Evolutionary conservation across 2,888 invertebrate genomes (phyloP).

Genomic region (Cephalotes varians): DNA sequence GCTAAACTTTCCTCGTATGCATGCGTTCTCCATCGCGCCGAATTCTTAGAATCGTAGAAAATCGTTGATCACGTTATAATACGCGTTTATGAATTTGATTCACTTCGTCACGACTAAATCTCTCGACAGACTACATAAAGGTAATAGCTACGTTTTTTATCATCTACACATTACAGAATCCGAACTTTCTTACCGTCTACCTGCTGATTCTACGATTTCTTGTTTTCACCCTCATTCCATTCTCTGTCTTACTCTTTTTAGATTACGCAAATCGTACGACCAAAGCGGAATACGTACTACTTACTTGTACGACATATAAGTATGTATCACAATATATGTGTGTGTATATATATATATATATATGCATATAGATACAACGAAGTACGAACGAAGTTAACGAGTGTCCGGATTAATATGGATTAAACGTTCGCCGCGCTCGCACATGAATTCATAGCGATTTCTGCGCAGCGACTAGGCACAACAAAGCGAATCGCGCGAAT

Average conservation of each 20-base stretch:
- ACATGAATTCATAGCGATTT: slow-evolving; percentile 34
- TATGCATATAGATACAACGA: slow-evolving; percentile 9
- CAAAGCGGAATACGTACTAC: slow-evolving; percentile 45
- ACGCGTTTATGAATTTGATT: slow-evolving; percentile 40
- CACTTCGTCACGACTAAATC: slow-evolving; percentile 25
- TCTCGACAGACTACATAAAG: slow-evolving; percentile 25
- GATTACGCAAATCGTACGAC: slow-evolving; percentile 45
- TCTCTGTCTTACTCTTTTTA: slow-evolving; percentile 2
- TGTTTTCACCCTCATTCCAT: neutral
- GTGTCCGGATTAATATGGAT: slow-evolving; percentile 25
- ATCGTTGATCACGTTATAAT: slow-evolving; percentile 10
- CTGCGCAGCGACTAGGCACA: slow-evolving; percentile 50
- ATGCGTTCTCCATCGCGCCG: neutral
- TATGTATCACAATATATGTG: slow-evolving; percentile 45
- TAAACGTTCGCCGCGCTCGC: slow-evolving; percentile 30
- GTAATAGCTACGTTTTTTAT: slow-evolving; percentile 40
- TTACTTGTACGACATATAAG: slow-evolving; percentile 36
- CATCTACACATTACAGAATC: slow-evolving; percentile 35
- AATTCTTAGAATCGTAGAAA: slow-evolving; percentile 23
- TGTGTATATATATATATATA: slow-evolving; percentile 15
- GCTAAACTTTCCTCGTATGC: neutral
- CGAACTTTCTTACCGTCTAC: slow-evolving; percentile 14
- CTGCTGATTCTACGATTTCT: slow-evolving; percentile 21
- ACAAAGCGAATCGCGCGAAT: slow-evolving; percentile 53
- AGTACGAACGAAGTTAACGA: slow-evolving; percentile 25